Conservation (phyloP, 2,797 vertebrate genomes). For the Chelmon rostratus region DNA sequence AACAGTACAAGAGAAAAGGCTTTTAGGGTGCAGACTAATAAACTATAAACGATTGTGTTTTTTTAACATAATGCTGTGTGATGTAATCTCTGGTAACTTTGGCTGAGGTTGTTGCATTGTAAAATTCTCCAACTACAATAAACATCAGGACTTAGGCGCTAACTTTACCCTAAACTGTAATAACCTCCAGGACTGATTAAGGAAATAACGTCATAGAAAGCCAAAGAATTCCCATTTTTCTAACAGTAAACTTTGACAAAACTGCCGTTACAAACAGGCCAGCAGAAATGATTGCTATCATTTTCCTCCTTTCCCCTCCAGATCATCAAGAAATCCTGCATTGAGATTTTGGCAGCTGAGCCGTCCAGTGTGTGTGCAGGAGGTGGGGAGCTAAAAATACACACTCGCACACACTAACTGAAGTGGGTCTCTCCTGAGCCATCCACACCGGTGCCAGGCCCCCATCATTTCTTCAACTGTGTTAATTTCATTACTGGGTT, state of each 20-base stretch:
- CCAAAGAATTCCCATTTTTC: background rate
- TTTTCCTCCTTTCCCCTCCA: slow-evolving; percentile 61
- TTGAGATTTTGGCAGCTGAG: slow-evolving; percentile 90
- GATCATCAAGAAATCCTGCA: slow-evolving; percentile 93
- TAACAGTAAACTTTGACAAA: background rate
- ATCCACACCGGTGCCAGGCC: slow-evolving; percentile 15
- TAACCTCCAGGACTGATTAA: background rate
- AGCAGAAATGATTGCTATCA: background rate
- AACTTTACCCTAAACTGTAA: too few relatives aligned
- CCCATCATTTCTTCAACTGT: slow-evolving; percentile 40
- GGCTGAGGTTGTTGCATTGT: background rate
- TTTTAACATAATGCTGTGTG: background rate
- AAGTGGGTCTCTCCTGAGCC: slow-evolving; percentile 25
- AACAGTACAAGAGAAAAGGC: background rate
- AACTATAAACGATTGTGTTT: background rate
- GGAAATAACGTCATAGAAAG: background rate
- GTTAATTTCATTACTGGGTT: slow-evolving; percentile 50
- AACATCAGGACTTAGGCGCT: background rate
- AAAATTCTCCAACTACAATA: background rate
- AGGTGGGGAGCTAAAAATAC: slow-evolving; percentile 83
- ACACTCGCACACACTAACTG: slow-evolving; percentile 3
- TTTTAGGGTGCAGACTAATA: background rate
- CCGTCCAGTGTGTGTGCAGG: slow-evolving; percentile 92
- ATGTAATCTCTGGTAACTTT: background rate
- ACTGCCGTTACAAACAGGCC: background rate